Evolutionary conservation across 2,888 invertebrate species (phyloP).

Genomic region (Phortica okadai): DNA sequence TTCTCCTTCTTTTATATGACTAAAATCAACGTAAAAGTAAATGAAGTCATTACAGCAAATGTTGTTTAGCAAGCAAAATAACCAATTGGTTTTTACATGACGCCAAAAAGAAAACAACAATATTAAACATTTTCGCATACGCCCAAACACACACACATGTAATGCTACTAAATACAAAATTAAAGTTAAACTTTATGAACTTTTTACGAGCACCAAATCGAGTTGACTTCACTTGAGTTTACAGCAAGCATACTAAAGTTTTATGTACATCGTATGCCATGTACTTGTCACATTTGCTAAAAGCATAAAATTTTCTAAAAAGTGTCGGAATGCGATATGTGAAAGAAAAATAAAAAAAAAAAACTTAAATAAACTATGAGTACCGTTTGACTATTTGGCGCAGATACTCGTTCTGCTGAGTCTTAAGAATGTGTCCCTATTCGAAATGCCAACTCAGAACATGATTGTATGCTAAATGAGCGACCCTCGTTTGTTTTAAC

Average conservation of each 20-base stretch:
- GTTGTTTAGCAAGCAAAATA: background rate
- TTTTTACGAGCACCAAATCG: slow-evolving; percentile 30
- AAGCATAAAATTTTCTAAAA: slow-evolving; percentile 33
- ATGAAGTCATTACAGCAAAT: background rate
- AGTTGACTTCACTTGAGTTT: slow-evolving; percentile 24
- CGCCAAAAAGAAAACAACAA: background rate
- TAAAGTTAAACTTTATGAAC: slow-evolving; percentile 35
- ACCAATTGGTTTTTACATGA: slow-evolving; percentile 5
- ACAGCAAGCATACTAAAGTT: slow-evolving; percentile 14
- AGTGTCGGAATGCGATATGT: slow-evolving; percentile 16
- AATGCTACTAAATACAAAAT: slow-evolving; percentile 21
- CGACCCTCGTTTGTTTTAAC: background rate
- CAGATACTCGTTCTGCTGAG: too few species aligned
- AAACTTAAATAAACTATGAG: background rate
- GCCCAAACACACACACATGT: background rate
- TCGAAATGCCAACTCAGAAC: background rate
- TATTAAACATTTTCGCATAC: background rate
- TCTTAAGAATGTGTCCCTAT: background rate
- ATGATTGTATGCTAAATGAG: background rate
- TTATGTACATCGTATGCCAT: slow-evolving; percentile 21
- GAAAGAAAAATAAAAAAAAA: background rate
- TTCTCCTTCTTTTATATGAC: background rate
- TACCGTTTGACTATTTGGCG: too few species aligned
- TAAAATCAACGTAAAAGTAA: background rate
- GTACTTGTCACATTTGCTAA: slow-evolving; percentile 33